phyloP scores from a whole-genome alignment of 2,888 invertebrate genomes.

The Drosophila paucipuncta region DNA sequence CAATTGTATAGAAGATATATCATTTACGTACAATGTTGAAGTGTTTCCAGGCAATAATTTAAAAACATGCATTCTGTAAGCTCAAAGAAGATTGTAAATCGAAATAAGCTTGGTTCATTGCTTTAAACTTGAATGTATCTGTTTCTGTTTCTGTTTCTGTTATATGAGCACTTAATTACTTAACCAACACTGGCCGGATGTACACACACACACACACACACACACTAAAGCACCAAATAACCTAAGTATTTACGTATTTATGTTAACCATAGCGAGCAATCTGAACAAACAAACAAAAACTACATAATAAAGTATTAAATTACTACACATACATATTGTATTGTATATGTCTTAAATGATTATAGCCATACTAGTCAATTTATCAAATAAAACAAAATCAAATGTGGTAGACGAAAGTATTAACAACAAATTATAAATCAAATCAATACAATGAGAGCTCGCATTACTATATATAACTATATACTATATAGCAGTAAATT shows the following conservation, averaged over 20 bases:
- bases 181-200: slow-evolving; percentile 50
- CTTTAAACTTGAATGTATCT: slow-evolving; percentile 33
- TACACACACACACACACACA: slow-evolving; percentile 56
- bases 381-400: slow-evolving; percentile 60
- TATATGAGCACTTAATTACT: slow-evolving; percentile 32
- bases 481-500: slow-evolving; percentile 11
- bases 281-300: slow-evolving; percentile 44
- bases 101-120: slow-evolving; percentile 29
- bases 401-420: slow-evolving; percentile 40
- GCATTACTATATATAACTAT: slow-evolving; percentile 23
- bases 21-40: slow-evolving; percentile 33
- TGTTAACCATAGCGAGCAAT: slow-evolving; percentile 54
- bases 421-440: slow-evolving; percentile 10
- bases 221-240: slow-evolving; percentile 58
- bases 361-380: slow-evolving; percentile 74
- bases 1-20: slow-evolving; percentile 48
- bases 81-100: slow-evolving; percentile 33
- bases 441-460: slow-evolving; percentile 31
- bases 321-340: slow-evolving; percentile 41
- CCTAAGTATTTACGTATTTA: slow-evolving; percentile 49
- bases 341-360: slow-evolving; percentile 56
- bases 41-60: slow-evolving; percentile 35
- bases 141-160: slow-evolving; percentile 11
- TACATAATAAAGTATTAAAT: slow-evolving; percentile 61
- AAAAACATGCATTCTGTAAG: slow-evolving; percentile 19